Evolutionary conservation across 2,888 invertebrate species (phyloP), one percentile per base, ranked within the genome.

Genomic region (Leptopterna dolabrata): DNA sequence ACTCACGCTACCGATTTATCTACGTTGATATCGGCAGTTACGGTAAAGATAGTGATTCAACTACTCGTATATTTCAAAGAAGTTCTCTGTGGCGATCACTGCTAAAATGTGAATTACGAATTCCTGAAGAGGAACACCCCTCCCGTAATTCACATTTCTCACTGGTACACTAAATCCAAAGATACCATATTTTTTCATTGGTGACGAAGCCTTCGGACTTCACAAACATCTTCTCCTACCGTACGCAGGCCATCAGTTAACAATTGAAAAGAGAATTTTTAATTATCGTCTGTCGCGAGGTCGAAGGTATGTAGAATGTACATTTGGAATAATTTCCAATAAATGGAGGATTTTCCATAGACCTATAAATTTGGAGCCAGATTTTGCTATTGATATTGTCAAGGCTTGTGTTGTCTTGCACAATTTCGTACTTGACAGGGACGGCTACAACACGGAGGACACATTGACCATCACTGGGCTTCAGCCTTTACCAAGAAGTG

Each of bases 321-420:
- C n/a, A n/a, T n/a, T n/a, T n/a, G n/a, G n/a, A n/a, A n/a, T n/a
- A n/a, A n/a, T n/a, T n/a, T n/a, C n/a, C n/a, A n/a, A n/a, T n/a
- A n/a, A n/a, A n/a, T n/a, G n/a, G n/a, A n/a, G 90, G 88, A 91
- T 91, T 87, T 91, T 91, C 82, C 91, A 91, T 89, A 87, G 90
- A 84, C 90, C 91, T 87, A 85, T 91, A 73, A 89, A 91, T 86
- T 89, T 90, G 70, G 87, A 90, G 76, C 88, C 88, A 71, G 89
- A 89, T 73, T 90, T 90, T 89, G 90, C 89, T 86, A 89, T 89
- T 63, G 89, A 89, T 87, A 90, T 91, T 88, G 89, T 91, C 71
- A 90, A 91, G 89, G 90, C 90, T 70, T 90, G 90, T 88, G 88
- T 89, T 82, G 87, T 89, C 71, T 87, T 90, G 51, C 89, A 90